A percentile compares a stretch with the other conserved stretches of the same genome.
Evolutionary conservation across 2,797 vertebrate species (phyloP).

Genomic region (Phrynocephalus guinanensis): DNA sequence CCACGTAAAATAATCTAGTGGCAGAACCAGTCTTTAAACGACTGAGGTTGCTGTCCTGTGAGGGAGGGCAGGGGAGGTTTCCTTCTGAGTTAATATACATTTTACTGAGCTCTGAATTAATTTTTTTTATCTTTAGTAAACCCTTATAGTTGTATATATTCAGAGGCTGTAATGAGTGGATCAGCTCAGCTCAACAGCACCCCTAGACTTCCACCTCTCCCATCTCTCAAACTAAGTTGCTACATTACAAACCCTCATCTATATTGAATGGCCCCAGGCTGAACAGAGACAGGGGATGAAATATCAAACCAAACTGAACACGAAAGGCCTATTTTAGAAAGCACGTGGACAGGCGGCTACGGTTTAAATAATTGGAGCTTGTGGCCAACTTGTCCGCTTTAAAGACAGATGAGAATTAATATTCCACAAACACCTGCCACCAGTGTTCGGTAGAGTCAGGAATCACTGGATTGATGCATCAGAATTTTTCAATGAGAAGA

Average conservation of each 20-base stretch:
- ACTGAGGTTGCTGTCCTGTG: background rate
- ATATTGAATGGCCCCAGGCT: slow-evolving; percentile 34
- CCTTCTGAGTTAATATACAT: background rate
- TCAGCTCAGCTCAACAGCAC: background rate
- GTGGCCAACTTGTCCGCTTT: background rate
- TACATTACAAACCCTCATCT: slow-evolving; percentile 29
- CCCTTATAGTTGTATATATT: background rate
- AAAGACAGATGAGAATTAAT: background rate
- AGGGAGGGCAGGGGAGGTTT: background rate
- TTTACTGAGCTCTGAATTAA: background rate
- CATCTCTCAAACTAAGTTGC: background rate
- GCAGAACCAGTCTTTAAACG: background rate
- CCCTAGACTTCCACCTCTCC: slow-evolving; percentile 17
- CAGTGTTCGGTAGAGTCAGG: background rate
- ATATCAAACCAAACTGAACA: slow-evolving; percentile 29
- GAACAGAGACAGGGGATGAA: slow-evolving; percentile 27
- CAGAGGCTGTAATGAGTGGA: background rate
- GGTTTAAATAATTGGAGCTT: background rate
- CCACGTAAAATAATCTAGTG: background rate
- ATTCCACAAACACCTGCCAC: background rate
- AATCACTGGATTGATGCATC: background rate
- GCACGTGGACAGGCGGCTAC: background rate
- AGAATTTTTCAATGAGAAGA: background rate
- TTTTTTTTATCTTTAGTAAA: background rate
- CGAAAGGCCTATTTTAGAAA: background rate